Evolutionary conservation across 2,888 invertebrate genomes (phyloP).

Genomic region (Hydraecia micacea): DNA sequence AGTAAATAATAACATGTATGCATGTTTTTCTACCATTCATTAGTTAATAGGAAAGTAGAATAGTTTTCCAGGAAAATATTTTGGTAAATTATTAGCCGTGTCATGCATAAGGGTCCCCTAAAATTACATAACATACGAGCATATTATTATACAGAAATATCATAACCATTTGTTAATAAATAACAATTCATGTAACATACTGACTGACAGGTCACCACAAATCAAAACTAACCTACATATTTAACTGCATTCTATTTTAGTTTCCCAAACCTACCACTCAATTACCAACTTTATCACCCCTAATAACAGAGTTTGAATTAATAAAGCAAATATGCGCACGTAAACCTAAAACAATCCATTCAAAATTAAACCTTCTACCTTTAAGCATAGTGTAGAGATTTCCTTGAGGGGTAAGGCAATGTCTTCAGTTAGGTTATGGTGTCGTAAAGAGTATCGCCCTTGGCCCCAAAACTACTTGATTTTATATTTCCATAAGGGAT

Average conservation of each 20-base stretch:
- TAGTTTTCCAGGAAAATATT: neutral
- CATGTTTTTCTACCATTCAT: neutral
- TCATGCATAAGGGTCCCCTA: neutral
- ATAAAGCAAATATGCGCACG: slow-evolving; percentile 19
- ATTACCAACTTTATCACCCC: slow-evolving; percentile 38
- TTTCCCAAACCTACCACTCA: slow-evolving; percentile 10
- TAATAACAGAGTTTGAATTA: slow-evolving; percentile 53
- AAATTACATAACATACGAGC: slow-evolving; percentile 19
- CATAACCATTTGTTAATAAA: slow-evolving; percentile 34
- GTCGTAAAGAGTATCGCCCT: slow-evolving; percentile 67
- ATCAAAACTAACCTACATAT: slow-evolving; percentile 41
- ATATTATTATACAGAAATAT: slow-evolving; percentile 5
- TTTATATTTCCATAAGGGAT: slow-evolving; percentile 70
- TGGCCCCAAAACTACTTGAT: slow-evolving; percentile 67
- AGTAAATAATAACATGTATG: neutral
- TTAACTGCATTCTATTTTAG: slow-evolving; percentile 37
- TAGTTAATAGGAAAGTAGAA: neutral
- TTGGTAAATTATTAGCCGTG: neutral
- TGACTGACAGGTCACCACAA: slow-evolving; percentile 47
- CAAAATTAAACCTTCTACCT: neutral
- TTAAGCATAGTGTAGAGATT: slow-evolving; percentile 16
- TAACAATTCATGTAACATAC: slow-evolving; percentile 36
- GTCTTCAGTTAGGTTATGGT: slow-evolving; percentile 65
- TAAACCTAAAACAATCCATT: neutral
- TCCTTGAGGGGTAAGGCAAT: neutral